Percentiles rank a stretch among this genome's conserved stretches.
Conservation (phyloP, 2,888 invertebrate species). For the Drosophila longiperda region DNA sequence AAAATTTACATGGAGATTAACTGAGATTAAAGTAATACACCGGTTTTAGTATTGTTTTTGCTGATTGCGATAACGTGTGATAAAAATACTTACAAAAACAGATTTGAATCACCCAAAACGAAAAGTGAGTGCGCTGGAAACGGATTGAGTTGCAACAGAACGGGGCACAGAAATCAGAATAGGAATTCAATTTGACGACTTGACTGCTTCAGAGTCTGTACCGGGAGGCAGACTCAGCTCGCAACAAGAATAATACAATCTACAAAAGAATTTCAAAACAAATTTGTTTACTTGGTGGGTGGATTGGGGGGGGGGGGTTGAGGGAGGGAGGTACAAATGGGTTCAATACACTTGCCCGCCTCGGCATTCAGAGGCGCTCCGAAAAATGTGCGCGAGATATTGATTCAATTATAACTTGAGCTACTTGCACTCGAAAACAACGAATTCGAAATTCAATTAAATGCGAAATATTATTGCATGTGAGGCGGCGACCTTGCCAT, state of each 20-base stretch:
- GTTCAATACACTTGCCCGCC: constrained; percentile 68
- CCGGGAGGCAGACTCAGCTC: constrained; percentile 27
- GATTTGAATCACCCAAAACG: constrained; percentile 28
- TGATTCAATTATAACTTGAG: constrained; percentile 66
- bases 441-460: constrained; percentile 56
- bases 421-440: background rate
- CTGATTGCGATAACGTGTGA: constrained; percentile 53
- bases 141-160: constrained; percentile 25
- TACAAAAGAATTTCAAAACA: constrained; percentile 69
- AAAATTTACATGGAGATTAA: constrained; percentile 55
- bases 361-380: constrained; percentile 49
- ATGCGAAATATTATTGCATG: constrained; percentile 46
- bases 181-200: constrained; percentile 35
- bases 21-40: constrained; percentile 27
- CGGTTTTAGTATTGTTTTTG: constrained; percentile 23
- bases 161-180: constrained; percentile 21
- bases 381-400: constrained; percentile 44
- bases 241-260: constrained; percentile 39
- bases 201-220: constrained; percentile 24
- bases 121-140: constrained; percentile 26
- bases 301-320: background rate
- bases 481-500: constrained; percentile 65
- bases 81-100: constrained; percentile 29
- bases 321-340: constrained; percentile 19
- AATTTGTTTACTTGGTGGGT: constrained; percentile 59